These are phyloP conservation scores for Marasmarcha lunaedactyla DNA, from an alignment of 2,888 invertebrate genomes.

Conservation along the genomic window DNA sequence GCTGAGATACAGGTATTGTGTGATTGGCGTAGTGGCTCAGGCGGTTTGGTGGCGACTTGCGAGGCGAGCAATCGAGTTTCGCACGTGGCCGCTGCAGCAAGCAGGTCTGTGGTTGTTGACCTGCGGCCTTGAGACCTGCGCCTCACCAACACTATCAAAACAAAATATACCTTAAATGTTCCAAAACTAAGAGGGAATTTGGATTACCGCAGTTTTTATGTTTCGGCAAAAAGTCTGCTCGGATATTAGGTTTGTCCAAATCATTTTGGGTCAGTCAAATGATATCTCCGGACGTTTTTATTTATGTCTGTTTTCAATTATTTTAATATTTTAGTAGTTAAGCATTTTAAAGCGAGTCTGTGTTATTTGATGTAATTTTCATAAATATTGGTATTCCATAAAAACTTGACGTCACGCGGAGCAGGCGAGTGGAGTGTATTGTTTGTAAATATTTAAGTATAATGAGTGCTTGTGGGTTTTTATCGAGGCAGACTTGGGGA, in stretches of 20 bases:
- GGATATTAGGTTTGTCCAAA: slow-evolving; percentile 11
- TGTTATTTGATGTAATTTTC: too few relatives aligned
- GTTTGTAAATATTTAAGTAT: slow-evolving; percentile 2
- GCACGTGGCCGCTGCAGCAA: slow-evolving; percentile 43
- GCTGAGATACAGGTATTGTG: slow-evolving; percentile 1
- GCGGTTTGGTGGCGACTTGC: slow-evolving; percentile 31
- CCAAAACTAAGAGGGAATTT: slow-evolving; percentile 17
- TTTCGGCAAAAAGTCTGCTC: slow-evolving; percentile 18
- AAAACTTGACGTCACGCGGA: neutral
- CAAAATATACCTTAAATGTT: slow-evolving; percentile 23
- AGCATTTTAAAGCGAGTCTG: too few relatives aligned
- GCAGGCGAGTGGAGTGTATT: slow-evolving; percentile 2
- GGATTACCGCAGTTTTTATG: slow-evolving; percentile 7
- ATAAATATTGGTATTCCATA: slow-evolving; percentile 11
- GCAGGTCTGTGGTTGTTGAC: slow-evolving; percentile 48
- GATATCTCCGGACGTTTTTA: slow-evolving; percentile 1
- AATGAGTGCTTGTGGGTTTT: slow-evolving; percentile 4
- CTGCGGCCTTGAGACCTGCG: slow-evolving; percentile 51
- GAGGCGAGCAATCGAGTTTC: slow-evolving; percentile 40
- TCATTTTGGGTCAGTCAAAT: too few relatives aligned
- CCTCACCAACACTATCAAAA: slow-evolving; percentile 19
- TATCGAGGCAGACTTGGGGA: slow-evolving; percentile 4
- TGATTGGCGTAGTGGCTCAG: neutral
- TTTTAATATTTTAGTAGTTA: too few relatives aligned
- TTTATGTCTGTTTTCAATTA: too few relatives aligned